Evolutionary conservation across 1,140 invertebrate species (phyloP).

Genomic region (Meloidogyne floridensis): DNA sequence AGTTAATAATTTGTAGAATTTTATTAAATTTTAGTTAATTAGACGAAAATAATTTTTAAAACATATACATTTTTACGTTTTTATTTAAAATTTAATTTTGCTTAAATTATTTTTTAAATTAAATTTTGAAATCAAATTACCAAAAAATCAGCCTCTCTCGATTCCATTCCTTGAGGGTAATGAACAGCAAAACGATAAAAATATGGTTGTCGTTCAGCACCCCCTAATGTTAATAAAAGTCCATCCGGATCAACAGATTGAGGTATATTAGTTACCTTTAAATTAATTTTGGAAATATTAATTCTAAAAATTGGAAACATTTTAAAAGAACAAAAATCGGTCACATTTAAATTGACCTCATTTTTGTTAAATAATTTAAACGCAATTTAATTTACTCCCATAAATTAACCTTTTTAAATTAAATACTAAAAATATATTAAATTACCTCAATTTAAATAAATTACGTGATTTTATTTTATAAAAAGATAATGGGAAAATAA

Average conservation of each 20-base stretch:
- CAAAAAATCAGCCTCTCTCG: conserved; percentile 50
- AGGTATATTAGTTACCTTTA: conserved; percentile 61
- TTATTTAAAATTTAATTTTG: too few relatives aligned
- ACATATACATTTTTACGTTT: too few relatives aligned
- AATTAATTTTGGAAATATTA: conserved; percentile 12
- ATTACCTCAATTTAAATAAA: not conserved
- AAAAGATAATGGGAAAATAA: not conserved
- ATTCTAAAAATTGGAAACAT: too few relatives aligned
- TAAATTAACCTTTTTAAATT: not conserved
- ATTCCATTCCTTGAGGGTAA: conserved; percentile 58
- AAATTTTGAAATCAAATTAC: not conserved
- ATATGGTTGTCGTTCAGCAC: conserved; percentile 61
- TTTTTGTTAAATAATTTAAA: too few relatives aligned
- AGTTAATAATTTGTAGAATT: too few relatives aligned
- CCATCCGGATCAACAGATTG: conserved; percentile 61
- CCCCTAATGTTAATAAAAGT: conserved; percentile 55
- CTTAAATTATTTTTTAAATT: too few relatives aligned
- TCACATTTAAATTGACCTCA: too few relatives aligned
- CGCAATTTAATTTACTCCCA: not conserved
- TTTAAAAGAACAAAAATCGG: not conserved
- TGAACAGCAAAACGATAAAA: conserved; percentile 62
- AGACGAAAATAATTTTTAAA: too few relatives aligned
- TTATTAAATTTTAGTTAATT: too few relatives aligned
- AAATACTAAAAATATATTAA: not conserved
- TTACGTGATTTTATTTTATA: conserved; percentile 2